phyloP scores from a whole-genome alignment of 2,888 invertebrate species.

The Nesidiocoris tenuis region DNA sequence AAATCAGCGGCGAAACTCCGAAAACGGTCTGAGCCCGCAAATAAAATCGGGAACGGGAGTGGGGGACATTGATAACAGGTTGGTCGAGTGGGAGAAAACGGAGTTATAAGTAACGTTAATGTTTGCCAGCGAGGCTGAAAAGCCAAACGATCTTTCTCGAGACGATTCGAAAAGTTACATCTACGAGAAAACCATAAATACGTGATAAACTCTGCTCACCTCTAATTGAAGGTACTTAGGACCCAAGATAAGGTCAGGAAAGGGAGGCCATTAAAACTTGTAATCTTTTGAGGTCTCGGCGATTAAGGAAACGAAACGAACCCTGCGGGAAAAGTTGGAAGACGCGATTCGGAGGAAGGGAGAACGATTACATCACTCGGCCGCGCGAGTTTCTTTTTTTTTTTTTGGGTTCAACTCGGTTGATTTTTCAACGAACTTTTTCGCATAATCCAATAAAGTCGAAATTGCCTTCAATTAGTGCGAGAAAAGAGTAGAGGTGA shows the following conservation, averaged over 20 bases:
- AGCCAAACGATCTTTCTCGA: background rate
- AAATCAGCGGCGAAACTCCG: background rate
- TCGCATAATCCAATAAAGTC: background rate
- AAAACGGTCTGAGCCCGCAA: background rate
- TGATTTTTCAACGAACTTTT: background rate
- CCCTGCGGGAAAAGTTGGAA: background rate
- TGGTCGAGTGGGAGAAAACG: slow-evolving; percentile 8
- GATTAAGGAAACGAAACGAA: slow-evolving; percentile 20
- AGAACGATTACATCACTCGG: background rate
- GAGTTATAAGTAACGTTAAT: slow-evolving; percentile 8
- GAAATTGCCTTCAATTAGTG: slow-evolving; percentile 18
- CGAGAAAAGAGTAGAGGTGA: slow-evolving; percentile 1
- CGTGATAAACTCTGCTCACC: slow-evolving; percentile 21
- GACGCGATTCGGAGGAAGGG: background rate
- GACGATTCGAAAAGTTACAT: background rate
- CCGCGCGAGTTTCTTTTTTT: too few relatives aligned
- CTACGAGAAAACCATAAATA: slow-evolving; percentile 17
- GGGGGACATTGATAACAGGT: slow-evolving; percentile 30
- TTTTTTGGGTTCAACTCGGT: background rate
- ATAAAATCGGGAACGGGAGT: background rate
- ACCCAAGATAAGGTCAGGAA: slow-evolving; percentile 3
- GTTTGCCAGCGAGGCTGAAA: background rate
- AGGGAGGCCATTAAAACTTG: slow-evolving; percentile 25
- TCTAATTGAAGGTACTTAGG: slow-evolving; percentile 39
- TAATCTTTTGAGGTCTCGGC: slow-evolving; percentile 24